These are phyloP conservation scores for Rhea americana DNA, from an alignment of 2,113 vertebrate genomes.

Conservation along the genomic window DNA sequence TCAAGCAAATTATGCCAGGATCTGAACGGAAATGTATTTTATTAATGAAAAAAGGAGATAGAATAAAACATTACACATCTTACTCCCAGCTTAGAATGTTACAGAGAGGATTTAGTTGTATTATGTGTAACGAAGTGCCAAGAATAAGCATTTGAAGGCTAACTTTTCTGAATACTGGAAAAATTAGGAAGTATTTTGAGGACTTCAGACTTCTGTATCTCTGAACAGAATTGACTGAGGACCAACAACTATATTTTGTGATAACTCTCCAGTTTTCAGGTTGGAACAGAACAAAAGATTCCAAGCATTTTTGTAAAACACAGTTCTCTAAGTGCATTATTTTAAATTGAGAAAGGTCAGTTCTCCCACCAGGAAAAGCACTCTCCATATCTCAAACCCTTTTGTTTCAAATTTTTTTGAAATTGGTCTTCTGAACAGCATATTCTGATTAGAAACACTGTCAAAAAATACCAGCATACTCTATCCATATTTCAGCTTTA, in stretches of 20 bases:
- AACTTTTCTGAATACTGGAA: neutral
- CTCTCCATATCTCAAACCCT: neutral
- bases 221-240: neutral
- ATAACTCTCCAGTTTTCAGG: neutral
- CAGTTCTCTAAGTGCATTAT: neutral
- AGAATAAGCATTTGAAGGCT: neutral
- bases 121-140: neutral
- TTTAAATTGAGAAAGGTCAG: neutral
- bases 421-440: neutral
- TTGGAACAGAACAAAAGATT: neutral
- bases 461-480: neutral
- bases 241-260: neutral
- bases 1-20: neutral
- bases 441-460: neutral
- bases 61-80: neutral
- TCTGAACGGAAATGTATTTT: neutral
- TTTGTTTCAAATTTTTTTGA: neutral
- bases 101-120: neutral
- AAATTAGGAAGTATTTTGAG: neutral
- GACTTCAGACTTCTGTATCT: neutral
- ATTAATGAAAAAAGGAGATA: neutral
- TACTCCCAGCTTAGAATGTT: neutral
- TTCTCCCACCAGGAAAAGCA: neutral
- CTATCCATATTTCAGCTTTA: fast-evolving
- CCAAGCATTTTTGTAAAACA: neutral